A percentile compares a stretch with the other conserved stretches of the same genome.
phyloP scores from a whole-genome alignment of 2,888 invertebrate genomes.

The Maniola hyperantus region DNA sequence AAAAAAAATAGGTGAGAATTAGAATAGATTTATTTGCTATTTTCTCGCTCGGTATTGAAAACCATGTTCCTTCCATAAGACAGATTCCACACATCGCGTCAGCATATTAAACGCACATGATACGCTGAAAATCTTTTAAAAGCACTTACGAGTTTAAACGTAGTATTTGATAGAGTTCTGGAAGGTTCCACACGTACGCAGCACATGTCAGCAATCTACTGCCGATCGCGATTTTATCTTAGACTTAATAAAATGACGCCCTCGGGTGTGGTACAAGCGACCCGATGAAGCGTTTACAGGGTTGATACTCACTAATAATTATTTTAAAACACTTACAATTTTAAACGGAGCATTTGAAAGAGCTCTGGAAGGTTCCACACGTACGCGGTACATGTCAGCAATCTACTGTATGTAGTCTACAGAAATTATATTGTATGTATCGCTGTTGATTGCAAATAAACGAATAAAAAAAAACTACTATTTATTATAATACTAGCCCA shows the following conservation, averaged over 20 bases:
- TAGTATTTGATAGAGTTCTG: conserved; percentile 45
- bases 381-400: no score
- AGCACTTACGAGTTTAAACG: conserved; percentile 49
- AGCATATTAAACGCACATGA: conserved; percentile 33
- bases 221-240: conserved; percentile 65
- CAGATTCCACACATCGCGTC: conserved; percentile 2
- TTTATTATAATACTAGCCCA: no score
- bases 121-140: conserved; percentile 36
- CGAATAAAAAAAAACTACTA: no score
- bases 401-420: no score
- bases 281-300: conserved; percentile 34
- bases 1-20: no score
- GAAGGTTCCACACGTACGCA: conserved; percentile 51
- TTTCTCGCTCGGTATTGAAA: no score
- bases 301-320: not conserved
- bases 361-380: no score
- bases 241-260: conserved; percentile 75
- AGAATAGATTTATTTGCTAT: no score
- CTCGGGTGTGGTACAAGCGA: conserved; percentile 43
- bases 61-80: not conserved
- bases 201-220: conserved; percentile 69
- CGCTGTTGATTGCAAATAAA: no score
- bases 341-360: no score
- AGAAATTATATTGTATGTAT: no score
- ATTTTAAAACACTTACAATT: no score